phyloP scores from a whole-genome alignment of 2,797 vertebrate species.

The Coluber constrictor region DNA sequence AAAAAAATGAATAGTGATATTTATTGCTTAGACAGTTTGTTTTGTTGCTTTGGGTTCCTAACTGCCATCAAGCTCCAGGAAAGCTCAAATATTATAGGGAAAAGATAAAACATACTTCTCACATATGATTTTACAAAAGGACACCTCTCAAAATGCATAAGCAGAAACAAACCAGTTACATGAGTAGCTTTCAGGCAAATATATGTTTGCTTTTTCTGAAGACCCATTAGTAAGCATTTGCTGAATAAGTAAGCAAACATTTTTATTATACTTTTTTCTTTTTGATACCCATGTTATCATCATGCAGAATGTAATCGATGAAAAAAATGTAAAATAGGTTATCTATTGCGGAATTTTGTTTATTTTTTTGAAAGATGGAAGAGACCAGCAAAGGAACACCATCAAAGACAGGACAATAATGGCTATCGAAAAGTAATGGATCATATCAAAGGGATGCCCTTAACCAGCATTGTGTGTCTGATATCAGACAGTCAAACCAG shows the following conservation, averaged over 20 bases:
- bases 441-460: background rate
- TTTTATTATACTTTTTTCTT: background rate
- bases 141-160: background rate
- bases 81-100: background rate
- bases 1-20: background rate
- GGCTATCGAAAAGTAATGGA: background rate
- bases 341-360: background rate
- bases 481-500: background rate
- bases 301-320: background rate
- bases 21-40: slow-evolving; percentile 15
- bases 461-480: background rate
- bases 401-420: background rate
- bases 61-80: background rate
- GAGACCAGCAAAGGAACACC: background rate
- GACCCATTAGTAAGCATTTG: background rate
- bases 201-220: background rate
- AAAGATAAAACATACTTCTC: slow-evolving; percentile 1
- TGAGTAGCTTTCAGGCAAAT: background rate
- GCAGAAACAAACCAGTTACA: background rate
- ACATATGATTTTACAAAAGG: slow-evolving; percentile 6
- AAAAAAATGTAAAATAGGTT: background rate
- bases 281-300: background rate
- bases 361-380: background rate
- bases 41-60: background rate
- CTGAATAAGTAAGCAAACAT: background rate